Base-by-base conservation (phyloP, 2,888 invertebrate genomes). In the Conchocele bisecta region DNA sequence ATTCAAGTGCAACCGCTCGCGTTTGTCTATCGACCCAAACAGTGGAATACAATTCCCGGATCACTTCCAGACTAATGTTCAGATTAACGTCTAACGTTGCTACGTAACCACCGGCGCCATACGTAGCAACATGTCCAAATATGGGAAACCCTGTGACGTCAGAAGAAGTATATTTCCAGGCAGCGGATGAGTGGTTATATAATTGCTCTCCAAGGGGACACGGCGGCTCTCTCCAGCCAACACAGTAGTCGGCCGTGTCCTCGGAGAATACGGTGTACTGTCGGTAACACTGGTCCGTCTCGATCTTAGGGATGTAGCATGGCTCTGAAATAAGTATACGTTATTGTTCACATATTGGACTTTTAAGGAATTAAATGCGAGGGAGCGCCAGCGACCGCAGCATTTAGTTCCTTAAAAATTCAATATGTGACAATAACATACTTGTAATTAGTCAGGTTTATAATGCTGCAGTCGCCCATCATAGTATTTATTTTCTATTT, bases 11-110 rank as follows among this genome's bases (percentile, higher is more conserved):
- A 9, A 86, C 70, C 4, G 82, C 85, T 42, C 86, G 60, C 1
- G 87, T 85, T 17, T 79, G 67, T 17, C 79, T 58, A 57, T 87
- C 86, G 6, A 87, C 59, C 88, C 88, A 88, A n/a, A 74, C 33
- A 15, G 50, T 28, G 0, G 53, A 28, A 15, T 59, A 59, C 4
- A 85, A 56, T 41, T 84, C 82, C 0, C 73, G 29, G 17, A 79
- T 44, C 1, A 79, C 75, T 41, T 69, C 51, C 9, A 69, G 67
- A 3, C 78, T 75, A n/a, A 81, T 69, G 33, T 73, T 66, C 20
- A 57, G 41, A 37, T 77, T 83, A 0, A 82, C 70, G 46, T 82
- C 82, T 7, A 85, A 66, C 33, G 79, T 71, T 2, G 78, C 78
- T 5, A 83, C 72, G 53, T 86, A 86, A 1, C 86, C 86, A 7